Evolutionary conservation across 2,888 invertebrate genomes (phyloP).

Genomic region (Strigamia transsilvanica): DNA sequence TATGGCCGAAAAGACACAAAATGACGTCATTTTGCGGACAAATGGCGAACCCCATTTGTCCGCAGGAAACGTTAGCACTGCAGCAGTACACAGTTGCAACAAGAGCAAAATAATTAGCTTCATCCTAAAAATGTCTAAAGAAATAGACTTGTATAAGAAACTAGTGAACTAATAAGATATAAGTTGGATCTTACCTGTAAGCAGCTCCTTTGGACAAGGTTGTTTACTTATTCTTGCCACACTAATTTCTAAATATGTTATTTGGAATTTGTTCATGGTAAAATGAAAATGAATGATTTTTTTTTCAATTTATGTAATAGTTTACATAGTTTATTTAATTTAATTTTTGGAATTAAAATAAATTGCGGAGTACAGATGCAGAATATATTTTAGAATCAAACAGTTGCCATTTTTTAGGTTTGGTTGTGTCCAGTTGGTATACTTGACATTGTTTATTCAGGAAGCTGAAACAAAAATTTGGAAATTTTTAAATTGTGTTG

Average conservation of each 20-base stretch:
- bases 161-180: no score
- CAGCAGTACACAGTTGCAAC: not conserved
- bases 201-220: not conserved
- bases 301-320: no score
- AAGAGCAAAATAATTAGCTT: not conserved
- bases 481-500: no score
- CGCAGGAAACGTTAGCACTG: not conserved
- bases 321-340: no score
- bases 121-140: not conserved
- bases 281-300: no score
- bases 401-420: not conserved
- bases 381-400: constrained; percentile 10
- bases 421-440: not conserved
- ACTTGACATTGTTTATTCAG: not conserved
- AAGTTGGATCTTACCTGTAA: not conserved
- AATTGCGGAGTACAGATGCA: not conserved
- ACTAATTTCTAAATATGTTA: not conserved
- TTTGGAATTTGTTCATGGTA: constrained; percentile 22
- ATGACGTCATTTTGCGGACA: no score
- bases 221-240: not conserved
- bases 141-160: not conserved
- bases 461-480: not conserved
- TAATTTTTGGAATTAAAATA: not conserved
- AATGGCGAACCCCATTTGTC: no score
- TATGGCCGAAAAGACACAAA: no score